Evolutionary conservation across 2,888 invertebrate species (phyloP), one percentile per base, ranked within the genome.

Genomic region (Antheraea yamamai): DNA sequence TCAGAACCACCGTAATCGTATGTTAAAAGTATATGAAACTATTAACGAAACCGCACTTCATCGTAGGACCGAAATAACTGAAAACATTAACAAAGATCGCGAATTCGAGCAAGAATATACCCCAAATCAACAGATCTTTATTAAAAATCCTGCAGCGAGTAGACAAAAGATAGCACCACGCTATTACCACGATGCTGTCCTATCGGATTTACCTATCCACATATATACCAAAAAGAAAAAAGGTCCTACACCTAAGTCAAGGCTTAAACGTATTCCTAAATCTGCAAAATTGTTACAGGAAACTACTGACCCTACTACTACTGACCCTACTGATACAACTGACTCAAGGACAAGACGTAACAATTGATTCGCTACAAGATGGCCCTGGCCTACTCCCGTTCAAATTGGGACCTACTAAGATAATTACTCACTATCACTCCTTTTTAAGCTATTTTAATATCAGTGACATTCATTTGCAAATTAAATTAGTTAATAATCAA

Each of bases 161-260:
- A 51, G 51, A 51, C 14, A 14, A 51, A 83, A 83, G 72, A 10
- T 81, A 35, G 81, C 82, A 4, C 79, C 82, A 0, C 78, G 82
- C 1, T 83, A 76, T 35, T 83, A 80, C 0, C 79, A 78, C 0
- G 83, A 83, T 39, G 79, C 39, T 0, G 82, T 82, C 0, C 12
- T 83, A 26, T 80, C 80, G 0, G 76, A 83, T 61, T 66, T 83
- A 0, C 82, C 83, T 0, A 81, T 83, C 6, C 83, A 83, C 39
- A 82, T 81, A 0, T 83, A 83, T 55, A 83, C 82, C 0, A 61
- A 30, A 2, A 82, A 78, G 39, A 82, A 82, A 70, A 76, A 76
- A 1, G 80, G 80, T 0, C 79, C 80, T 4, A 74, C 82, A 7
- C 81, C 80, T 1, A 83, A 82, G 73, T 66, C 76, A 0, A 39